Evolutionary conservation across 2,888 invertebrate species (phyloP), one percentile per base, ranked within the genome.

Genomic region (Diabrotica balteata): DNA sequence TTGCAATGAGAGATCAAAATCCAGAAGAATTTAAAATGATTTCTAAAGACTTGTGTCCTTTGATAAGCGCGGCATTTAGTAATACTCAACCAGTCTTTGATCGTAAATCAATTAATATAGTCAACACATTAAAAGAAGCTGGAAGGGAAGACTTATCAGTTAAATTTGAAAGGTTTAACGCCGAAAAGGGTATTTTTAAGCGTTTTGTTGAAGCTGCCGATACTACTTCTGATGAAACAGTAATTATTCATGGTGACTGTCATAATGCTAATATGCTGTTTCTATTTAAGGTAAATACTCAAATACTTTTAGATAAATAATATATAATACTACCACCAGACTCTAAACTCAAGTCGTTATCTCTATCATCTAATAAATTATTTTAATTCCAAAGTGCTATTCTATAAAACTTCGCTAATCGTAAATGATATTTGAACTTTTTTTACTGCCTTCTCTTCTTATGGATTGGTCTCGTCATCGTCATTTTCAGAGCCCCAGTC

Each of bases 201-300:
- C 43, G 7, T 42, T 10, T 73, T 22, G 8, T 7, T 11, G 67
- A 74, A 51, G 32, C 57, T 44, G 5, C 68, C 59, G 51, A 72
- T 54, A 57, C 73, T 59, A 17, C 63, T 66, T 69, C 69, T 46
- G 63, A 63, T 7, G 22, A 72, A 8, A 67, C 49, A 10, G 76
- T 76, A 7, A 70, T 80, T 58, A 46, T 71, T 6, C 79, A 80
- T 69, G 78, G 77, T 4, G 80, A 80, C 69, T 77, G 78, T 64
- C 80, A 80, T 79, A 77, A 71, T 51, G 78, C 78, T 51, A 80
- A 80, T 57, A 76, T 80, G 67, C 68, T 80, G 73, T 80, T 77
- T 66, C 67, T 74, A 68, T 78, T 79, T 68, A 59, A 72, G 59
- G 80, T 46, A 46, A 46, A 9, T 9, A 46, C 8, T 46, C 17